Conservation (phyloP, 2,797 vertebrate species). For the Protonibea diacanthus region DNA sequence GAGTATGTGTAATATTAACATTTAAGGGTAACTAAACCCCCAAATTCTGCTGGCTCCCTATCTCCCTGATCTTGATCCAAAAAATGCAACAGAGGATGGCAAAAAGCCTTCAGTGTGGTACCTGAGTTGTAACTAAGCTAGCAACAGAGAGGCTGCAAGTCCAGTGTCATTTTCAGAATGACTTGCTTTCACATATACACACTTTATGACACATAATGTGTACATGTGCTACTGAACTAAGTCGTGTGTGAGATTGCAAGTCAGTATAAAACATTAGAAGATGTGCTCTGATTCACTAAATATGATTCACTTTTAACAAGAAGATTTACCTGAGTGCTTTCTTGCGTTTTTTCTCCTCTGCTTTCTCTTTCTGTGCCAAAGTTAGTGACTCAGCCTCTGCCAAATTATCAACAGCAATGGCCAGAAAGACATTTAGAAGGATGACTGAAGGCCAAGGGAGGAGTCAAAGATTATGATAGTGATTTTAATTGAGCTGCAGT, state of each 20-base stretch:
- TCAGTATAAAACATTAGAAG: neutral
- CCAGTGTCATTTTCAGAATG: too few relatives aligned
- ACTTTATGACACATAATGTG: neutral
- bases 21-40: too few relatives aligned
- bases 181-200: too few relatives aligned
- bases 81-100: too few relatives aligned
- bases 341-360: constrained; percentile 91
- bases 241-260: neutral
- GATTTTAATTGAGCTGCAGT: neutral
- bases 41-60: too few relatives aligned
- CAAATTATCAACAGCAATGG: constrained; percentile 94
- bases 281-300: neutral
- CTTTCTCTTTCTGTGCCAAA: constrained; percentile 93
- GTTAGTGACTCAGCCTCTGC: constrained; percentile 95
- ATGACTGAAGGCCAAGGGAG: constrained; percentile 86
- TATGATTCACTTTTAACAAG: neutral
- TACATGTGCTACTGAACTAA: neutral
- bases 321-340: constrained; percentile 88
- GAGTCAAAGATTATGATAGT: constrained; percentile 54
- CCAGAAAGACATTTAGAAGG: constrained; percentile 94
- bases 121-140: too few relatives aligned
- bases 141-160: too few relatives aligned
- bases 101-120: too few relatives aligned
- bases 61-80: too few relatives aligned
- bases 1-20: too few relatives aligned